phyloP scores from a whole-genome alignment of 1,140 invertebrate genomes.

The Amyelois transitella region DNA sequence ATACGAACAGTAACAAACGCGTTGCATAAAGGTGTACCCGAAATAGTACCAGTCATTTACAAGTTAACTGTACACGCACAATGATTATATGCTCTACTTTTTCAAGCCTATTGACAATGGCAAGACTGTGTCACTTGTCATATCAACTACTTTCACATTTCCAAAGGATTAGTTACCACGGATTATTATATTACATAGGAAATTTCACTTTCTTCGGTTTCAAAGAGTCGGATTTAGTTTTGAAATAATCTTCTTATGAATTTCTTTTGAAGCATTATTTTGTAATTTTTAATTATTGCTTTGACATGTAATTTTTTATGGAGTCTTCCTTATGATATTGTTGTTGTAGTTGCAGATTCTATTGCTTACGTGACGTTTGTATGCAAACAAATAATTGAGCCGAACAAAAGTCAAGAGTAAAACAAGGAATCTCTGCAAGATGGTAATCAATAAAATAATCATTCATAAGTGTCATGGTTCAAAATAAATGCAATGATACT shows the following conservation, averaged over 20 bases:
- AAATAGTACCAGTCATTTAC: background rate
- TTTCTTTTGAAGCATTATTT: too few relatives aligned
- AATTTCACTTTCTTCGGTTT: background rate
- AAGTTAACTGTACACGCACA: constrained; percentile 7
- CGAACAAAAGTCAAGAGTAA: too few relatives aligned
- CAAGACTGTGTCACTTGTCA: constrained; percentile 10
- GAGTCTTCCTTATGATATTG: too few relatives aligned
- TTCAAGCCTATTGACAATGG: constrained; percentile 11
- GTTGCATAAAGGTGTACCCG: background rate
- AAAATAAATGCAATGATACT: background rate
- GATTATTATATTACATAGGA: background rate
- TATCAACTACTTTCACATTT: constrained; percentile 16
- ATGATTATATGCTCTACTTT: constrained; percentile 13
- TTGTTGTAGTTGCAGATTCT: too few relatives aligned
- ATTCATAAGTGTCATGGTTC: too few relatives aligned
- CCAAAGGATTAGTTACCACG: constrained; percentile 2
- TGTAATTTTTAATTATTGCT: too few relatives aligned
- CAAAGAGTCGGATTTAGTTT: background rate
- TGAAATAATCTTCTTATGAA: too few relatives aligned
- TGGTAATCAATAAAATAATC: too few relatives aligned
- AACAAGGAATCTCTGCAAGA: too few relatives aligned
- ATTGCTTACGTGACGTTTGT: too few relatives aligned
- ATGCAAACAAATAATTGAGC: too few relatives aligned
- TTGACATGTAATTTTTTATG: too few relatives aligned
- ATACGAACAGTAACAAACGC: background rate